Base-by-base conservation (phyloP, 2,113 vertebrate species). In the Poeciliopsis retropinna region DNA sequence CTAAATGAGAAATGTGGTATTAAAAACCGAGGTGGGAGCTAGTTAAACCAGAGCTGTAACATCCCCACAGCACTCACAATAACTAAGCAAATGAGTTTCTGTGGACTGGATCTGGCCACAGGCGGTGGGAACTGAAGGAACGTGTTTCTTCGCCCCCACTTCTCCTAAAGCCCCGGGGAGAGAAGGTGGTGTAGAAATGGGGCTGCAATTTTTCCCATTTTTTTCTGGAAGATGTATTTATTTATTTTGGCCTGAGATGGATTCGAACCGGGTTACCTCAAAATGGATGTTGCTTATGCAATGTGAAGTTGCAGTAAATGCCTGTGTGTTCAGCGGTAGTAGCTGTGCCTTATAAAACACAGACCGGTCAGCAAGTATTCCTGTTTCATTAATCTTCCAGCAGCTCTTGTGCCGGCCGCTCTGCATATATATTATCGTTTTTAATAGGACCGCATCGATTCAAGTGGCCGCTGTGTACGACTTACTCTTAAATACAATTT, bases 401-500 rank as follows among this genome's bases (percentile, higher is more conserved):
- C 70, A 30, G 31, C 70, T 70, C 25, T 61, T 64, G 22, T n/a
- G 17, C 29, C 37, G 51, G 19, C 19, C 4, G 0, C 69, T 2
- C 37, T 63, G 63, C 69, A 39, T 37, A 19, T 39, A 13, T 76
- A 29, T n/a, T 1, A 34, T 80, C 22, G 63, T 47, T 64, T 65
- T 62, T 64, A 60, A 73, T 34, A 60, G 75, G 39, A 73, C 54
- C 44, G 32, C 70, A 73, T 25, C 22, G 27, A 66, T 31, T 67
- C 54, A 41, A 61, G 31, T 4, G 37, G 29, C 65, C 41, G 71
- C 17, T 41, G 14, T 60, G 32, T n/a, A 28, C 69, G 70, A 41
- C 70, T 72, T 41, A 44, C 28, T 62, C 28, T 76, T 39, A 65
- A 83, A 79, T 83, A 67, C 68, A 66, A n/a, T 77, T 84, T 76